These are phyloP conservation scores for Lepidocyrtoides sp. DNA, from an alignment of 2,888 invertebrate genomes.

Conservation along the genomic window DNA sequence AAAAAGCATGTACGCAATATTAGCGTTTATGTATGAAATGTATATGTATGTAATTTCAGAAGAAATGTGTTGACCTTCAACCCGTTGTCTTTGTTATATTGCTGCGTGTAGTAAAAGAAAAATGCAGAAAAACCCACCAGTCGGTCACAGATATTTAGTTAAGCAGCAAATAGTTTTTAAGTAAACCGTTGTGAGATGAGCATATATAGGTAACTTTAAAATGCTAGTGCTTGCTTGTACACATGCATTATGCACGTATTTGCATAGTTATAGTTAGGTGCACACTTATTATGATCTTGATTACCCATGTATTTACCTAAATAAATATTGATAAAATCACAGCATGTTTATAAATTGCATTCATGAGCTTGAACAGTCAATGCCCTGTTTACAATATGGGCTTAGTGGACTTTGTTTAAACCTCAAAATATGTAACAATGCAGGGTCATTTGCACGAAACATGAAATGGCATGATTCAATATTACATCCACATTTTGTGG, in stretches of 20 bases:
- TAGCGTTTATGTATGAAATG: no score
- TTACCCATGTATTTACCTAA: neutral
- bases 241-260: no score
- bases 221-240: no score
- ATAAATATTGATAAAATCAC: neutral
- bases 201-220: no score
- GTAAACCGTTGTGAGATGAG: no score
- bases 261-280: neutral
- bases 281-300: no score
- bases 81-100: neutral
- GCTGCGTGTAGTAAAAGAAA: neutral
- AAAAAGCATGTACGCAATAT: no score
- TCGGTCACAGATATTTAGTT: no score
- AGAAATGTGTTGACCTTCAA: conserved; percentile 19
- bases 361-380: neutral
- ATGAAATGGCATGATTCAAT: no score
- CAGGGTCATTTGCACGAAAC: no score
- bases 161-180: no score
- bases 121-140: neutral
- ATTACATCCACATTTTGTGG: no score
- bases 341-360: neutral
- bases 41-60: neutral
- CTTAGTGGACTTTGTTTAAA: neutral
- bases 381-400: neutral
- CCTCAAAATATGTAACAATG: neutral